Evolutionary conservation across 2,113 vertebrate genomes (phyloP), one percentile per base, ranked within the genome.

Genomic region (Platysternon megacephalum): DNA sequence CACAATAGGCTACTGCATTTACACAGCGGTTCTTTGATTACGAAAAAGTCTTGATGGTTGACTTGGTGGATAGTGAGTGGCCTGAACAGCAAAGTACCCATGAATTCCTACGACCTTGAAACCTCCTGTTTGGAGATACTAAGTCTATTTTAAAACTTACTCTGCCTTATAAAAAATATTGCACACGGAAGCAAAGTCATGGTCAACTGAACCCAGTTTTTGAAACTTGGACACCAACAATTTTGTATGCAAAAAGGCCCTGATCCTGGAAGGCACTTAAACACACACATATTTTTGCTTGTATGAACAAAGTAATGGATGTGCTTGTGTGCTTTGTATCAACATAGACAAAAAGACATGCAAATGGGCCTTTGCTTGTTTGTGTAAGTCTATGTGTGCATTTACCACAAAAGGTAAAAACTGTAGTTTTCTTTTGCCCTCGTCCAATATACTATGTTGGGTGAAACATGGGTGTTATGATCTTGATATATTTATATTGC

Each of bases 301-400:
- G 42, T 11, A 74, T 74, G 22, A 74, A 82, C 76, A 61, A 58
- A 89, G 44, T 35, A 78, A 32, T 24, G 3, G 86, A 53, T 90
- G 76, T 92, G 85, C 84, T 87, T 53, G 49, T 88, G 65, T 82
- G 42, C n/a, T 91, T 88, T 85, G 24, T 29, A 90, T 6, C 17
- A 35, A 39, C 51, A 16, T 17, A 88, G 88, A 17, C 79, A 94
- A 94, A 58, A 39, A 7, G 5, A 1, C 16, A 2, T 11, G 3
- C 58, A 76, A 49, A 42, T 79, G 22, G 3, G 5, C 24, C 5
- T 93, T 81, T 93, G 21, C 53, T 92, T 74, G 42, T 79, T 92
- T 74, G 42, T 79, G 78, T n/a, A 93, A 76, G 87, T 94, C 84
- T 85, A 82, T 82, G 86, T 79, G 90, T 94, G 86, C 53, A 82